Base-by-base conservation (phyloP, 2,113 vertebrate species). In the Ageneiosus marmoratus region DNA sequence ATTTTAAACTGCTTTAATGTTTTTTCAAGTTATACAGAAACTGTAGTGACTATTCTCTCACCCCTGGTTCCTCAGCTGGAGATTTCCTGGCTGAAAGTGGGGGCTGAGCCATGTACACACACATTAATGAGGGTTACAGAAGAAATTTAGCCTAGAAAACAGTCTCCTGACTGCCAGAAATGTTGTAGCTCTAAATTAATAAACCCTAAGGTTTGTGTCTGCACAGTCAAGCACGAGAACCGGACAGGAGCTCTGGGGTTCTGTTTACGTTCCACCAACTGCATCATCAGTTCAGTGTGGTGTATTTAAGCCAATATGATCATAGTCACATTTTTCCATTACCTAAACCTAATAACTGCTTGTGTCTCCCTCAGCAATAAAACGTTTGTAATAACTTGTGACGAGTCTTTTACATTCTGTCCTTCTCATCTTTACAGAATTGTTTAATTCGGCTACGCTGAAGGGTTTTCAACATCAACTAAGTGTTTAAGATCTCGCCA, bases 71-170 rank as follows among this genome's bases (percentile, higher is more conserved):
- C 50, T 34, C 62, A 44, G 72, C 84, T 86, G 77, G 80, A 72
- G 77, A 85, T 85, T 83, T 83, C 60, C 80, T 85, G 76, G 27
- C 41, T 70, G 22, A 51, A 63, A 82, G 77, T n/a, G 62, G 29
- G 53, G 56, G 32, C 55, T 16, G 48, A 84, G 79, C 79, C 84
- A 79, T 81, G 73, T 50, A 24, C 65, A 63, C 84, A 88, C 50
- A 82, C 79, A 82, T 84, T 76, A 86, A 76, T 62, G 50, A 63
- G 79, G 63, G 67, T 44, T 32, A 84, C 48, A 65, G 34, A 2
- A 77, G 24, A 27, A 72, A 34, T 32, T 37, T 75, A n/a, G 32
- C 16, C 70, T 37, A 79, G 29, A 73, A 15, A 77, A 62, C n/a
- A 62, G 51, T 22, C 5, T 11, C 24, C 58, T 8, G 15, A 34